These are phyloP conservation scores for Danio albolineatus DNA, from an alignment of 2,797 vertebrate species.

Conservation along the genomic window DNA sequence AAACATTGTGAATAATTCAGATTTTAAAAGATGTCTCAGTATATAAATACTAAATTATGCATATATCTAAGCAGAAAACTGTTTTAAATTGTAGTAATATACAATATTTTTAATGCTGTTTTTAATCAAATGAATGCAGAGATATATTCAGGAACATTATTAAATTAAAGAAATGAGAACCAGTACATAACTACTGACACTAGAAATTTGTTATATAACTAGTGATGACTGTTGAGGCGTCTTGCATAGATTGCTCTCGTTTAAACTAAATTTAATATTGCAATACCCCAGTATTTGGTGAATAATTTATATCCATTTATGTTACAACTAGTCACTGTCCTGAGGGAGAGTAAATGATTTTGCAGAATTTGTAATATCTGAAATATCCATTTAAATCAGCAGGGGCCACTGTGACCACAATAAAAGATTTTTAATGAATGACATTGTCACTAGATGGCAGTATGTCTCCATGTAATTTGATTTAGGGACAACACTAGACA, in stretches of 20 bases:
- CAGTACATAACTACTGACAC: not conserved
- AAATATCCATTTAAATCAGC: not conserved
- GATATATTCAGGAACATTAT: no score
- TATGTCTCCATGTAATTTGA: slow-evolving; percentile 47
- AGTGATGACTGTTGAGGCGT: not conserved
- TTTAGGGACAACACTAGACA: not conserved
- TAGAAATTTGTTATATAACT: not conserved
- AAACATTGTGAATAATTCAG: no score
- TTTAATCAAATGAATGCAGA: no score
- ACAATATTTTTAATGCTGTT: no score
- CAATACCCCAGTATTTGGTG: not conserved
- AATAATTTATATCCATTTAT: not conserved
- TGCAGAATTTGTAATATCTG: not conserved
- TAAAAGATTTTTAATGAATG: not conserved
- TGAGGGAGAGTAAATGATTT: not conserved
- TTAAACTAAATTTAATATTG: not conserved
- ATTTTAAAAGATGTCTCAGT: no score
- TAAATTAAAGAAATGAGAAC: not conserved
- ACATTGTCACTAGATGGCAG: slow-evolving; percentile 76
- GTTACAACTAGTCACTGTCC: not conserved
- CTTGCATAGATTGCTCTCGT: not conserved
- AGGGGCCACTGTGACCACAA: not conserved
- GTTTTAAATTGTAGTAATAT: no score
- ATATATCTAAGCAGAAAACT: no score
- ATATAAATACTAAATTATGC: no score